Percentiles rank a stretch among this genome's conserved stretches.
Evolutionary conservation across 2,113 vertebrate genomes (phyloP).

Genomic region (Acanthochromis polyacanthus): DNA sequence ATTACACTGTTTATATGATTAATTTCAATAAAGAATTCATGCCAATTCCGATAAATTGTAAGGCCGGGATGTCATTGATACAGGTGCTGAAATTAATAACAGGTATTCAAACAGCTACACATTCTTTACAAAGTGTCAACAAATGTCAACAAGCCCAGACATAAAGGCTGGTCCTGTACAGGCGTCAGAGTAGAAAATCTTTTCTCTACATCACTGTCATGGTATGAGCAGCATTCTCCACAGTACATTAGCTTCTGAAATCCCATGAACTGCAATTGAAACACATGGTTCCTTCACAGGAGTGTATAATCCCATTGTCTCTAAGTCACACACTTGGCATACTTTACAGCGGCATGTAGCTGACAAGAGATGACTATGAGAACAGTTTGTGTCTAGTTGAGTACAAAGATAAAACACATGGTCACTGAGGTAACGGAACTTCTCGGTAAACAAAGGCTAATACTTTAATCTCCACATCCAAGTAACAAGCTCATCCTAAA

Average conservation of each 20-base stretch:
- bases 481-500: constrained; percentile 29
- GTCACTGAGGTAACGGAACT: neutral
- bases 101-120: neutral
- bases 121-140: neutral
- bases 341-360: neutral
- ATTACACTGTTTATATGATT: too few relatives aligned
- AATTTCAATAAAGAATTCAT: too few relatives aligned
- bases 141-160: too few relatives aligned
- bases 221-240: neutral
- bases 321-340: neutral
- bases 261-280: neutral
- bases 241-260: neutral
- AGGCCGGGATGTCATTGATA: too few relatives aligned
- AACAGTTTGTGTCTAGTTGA: neutral
- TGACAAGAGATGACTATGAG: neutral
- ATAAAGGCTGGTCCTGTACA: too few relatives aligned
- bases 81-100: neutral
- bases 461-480: constrained; percentile 67
- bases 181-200: too few relatives aligned
- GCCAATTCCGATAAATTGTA: too few relatives aligned
- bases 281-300: neutral
- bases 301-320: constrained; percentile 3
- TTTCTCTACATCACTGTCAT: neutral
- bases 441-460: constrained; percentile 70
- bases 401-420: neutral